Evolutionary conservation across 1,140 invertebrate species (phyloP), one percentile per base, ranked within the genome.

Genomic region (Laodelphax striatellus): DNA sequence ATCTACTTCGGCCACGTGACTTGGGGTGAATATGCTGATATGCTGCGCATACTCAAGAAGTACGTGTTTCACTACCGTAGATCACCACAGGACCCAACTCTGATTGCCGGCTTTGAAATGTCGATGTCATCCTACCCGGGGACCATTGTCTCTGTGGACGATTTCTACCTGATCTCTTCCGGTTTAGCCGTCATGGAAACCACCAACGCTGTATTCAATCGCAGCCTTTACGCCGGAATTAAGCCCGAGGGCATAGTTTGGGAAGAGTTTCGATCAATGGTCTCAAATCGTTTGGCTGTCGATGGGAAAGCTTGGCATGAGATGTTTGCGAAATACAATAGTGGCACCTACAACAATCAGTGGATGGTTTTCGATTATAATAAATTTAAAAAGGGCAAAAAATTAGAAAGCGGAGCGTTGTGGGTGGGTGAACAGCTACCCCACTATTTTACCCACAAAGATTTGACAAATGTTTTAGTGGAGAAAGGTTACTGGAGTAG

Each of bases 261-360:
- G 46, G 46, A 22, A 17, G 21, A 50, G 8, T 19, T 50, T 10
- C 46, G 46, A 8, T 5, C 52, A 16, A 14, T 60, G 52, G 44
- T 55, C 14, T 87, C 93, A 4, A 95, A 94, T 75, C 80, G 88
- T 61, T 75, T 97, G 24, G 83, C 92, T 0, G 76, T 72, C 1
- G 79, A 81, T 68, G 85, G 88, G 1, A 72, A 76, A 28, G 76
- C 80, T 6, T 96, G 93, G 93, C 80, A 82, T 0, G 73, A 75
- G 4, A 70, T 76, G 0, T 73, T 87, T 42, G 75, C 77, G 0
- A 67, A 72, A 1, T 83, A 82, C 69, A 90, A 93, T 73, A 88
- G 86, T 62, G 88, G 87, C 8, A 92, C 90, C 31, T 88, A 90
- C 58, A 88, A 86, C 68, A 90, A 92, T 64, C 90, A 96, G 70